Evolutionary conservation across 2,888 invertebrate species (phyloP), one percentile per base, ranked within the genome.

Genomic region (Lycophotia porphyrea): DNA sequence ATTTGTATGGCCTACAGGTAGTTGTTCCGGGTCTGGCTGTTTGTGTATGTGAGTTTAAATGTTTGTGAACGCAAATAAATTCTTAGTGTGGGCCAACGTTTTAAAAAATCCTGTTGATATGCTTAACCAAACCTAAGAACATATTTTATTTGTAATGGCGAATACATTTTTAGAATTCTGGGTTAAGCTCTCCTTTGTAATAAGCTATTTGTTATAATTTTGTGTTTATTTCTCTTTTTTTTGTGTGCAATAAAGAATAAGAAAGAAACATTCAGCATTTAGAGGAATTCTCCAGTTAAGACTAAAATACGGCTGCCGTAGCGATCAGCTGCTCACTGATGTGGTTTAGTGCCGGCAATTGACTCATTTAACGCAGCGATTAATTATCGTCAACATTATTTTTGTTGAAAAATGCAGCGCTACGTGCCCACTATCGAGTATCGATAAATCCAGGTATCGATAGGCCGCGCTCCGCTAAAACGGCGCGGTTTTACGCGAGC

Each of bases 391-490:
- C 34, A 49, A 52, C 55, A 24, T 52, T 60, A 44, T 39, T 68
- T 42, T 15, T 21, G 31, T 61, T 61, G 52, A 52, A 66, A 36
- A 61, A 52, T 44, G 44, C 63, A 36, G 15, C 31, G 34, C 18
- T 24, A 34, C 9, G n/a, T 8, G 31, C 15, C 27, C 47, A 34
- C 27, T 60, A 65, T 61, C 31, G 27, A 47, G n/a, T 79, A 36
- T 52, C 67, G 49, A 80, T 75, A 70, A 78, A 69, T 74, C 34
- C 69, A 34, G 39, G 47, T 55, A 60, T 73, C 58, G 69, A 58
- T 64, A 61, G 8, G 31, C 8, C 24, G 58, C 63, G 74, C 44
- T 44, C 42, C 24, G n/a, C 18, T 36, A 24, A 13, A 34, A 36
- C 21, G 34, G 34, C 49, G 21, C 27, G 18, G 58, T 27, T 61